Percentiles rank a stretch among this genome's conserved stretches.
phyloP scores from a whole-genome alignment of 2,888 invertebrate genomes.

The Cistogaster globosa region DNA sequence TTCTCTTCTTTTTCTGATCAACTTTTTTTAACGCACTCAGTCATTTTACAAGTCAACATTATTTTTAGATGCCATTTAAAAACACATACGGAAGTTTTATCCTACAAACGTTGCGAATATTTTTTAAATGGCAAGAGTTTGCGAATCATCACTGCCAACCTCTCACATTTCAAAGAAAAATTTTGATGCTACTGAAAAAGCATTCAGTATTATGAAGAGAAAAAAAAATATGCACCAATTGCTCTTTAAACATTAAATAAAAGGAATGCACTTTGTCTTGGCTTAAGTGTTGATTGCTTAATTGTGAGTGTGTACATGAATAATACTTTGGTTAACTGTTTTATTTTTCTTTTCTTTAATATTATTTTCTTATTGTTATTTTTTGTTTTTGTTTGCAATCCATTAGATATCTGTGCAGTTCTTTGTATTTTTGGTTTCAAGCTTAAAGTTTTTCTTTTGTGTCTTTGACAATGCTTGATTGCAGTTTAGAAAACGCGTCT shows the following conservation, averaged over 20 bases:
- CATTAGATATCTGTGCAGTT: slow-evolving; percentile 47
- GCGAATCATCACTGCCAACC: too few species aligned
- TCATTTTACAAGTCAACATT: too few species aligned
- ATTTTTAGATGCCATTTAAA: neutral
- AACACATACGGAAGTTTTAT: slow-evolving; percentile 16
- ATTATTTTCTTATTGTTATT: neutral
- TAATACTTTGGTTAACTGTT: slow-evolving; percentile 50
- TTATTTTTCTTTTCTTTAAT: neutral
- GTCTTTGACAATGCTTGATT: slow-evolving; percentile 58
- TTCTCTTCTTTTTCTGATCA: too few species aligned
- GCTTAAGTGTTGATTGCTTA: slow-evolving; percentile 32
- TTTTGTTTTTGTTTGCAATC: neutral
- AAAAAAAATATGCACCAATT: slow-evolving; percentile 33
- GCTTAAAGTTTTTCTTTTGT: slow-evolving; percentile 45
- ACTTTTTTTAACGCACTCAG: too few species aligned
- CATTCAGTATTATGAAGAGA: slow-evolving; percentile 2
- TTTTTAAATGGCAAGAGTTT: too few species aligned
- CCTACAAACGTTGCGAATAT: too few species aligned
- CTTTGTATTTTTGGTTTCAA: slow-evolving; percentile 50
- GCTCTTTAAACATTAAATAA: slow-evolving; percentile 57
- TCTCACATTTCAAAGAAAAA: neutral
- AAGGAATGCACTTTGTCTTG: slow-evolving; percentile 63
- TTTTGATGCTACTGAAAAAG: slow-evolving; percentile 1
- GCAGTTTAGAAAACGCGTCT: slow-evolving; percentile 71
- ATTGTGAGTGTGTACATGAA: neutral